Evolutionary conservation across 1,140 invertebrate species (phyloP).

Genomic region (Drosophila bocqueti): DNA sequence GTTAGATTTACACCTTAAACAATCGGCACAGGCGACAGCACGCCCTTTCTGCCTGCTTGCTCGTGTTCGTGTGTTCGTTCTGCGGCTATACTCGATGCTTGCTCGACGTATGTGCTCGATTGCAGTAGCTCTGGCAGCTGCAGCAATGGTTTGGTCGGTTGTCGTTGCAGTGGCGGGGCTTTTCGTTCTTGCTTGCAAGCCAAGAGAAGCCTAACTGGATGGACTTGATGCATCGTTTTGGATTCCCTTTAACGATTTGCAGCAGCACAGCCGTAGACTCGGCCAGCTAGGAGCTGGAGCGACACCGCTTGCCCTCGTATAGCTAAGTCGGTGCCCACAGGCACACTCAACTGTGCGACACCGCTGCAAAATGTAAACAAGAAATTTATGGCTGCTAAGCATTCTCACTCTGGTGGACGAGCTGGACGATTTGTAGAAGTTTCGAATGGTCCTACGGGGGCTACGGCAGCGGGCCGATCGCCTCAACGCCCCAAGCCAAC

Average conservation of each 20-base stretch:
- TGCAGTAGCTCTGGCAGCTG: conserved; percentile 13
- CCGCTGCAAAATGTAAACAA: conserved; percentile 62
- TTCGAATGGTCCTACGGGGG: conserved; percentile 15
- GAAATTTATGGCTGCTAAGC: conserved; percentile 29
- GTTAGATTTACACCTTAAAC: conserved; percentile 47
- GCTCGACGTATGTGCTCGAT: conserved; percentile 19
- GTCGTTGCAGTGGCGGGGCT: conserved; percentile 52
- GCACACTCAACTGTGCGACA: conserved; percentile 55
- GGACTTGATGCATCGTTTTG: conserved; percentile 82
- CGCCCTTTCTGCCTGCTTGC: conserved; percentile 12
- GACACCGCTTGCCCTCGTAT: neutral
- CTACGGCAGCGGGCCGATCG: neutral
- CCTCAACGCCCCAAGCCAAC: conserved; percentile 12
- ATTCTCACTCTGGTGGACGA: conserved; percentile 51
- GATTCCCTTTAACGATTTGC: conserved; percentile 81
- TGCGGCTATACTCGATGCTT: conserved; percentile 30
- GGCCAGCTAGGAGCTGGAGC: conserved; percentile 20
- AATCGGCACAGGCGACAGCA: conserved; percentile 5
- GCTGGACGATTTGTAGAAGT: neutral
- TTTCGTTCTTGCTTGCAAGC: conserved; percentile 24
- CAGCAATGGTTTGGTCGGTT: conserved; percentile 23
- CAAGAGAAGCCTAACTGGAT: conserved; percentile 58
- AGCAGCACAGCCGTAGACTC: conserved; percentile 40
- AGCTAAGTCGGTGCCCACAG: conserved; percentile 42
- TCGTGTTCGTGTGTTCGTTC: conserved; percentile 13